phyloP scores from a whole-genome alignment of 2,113 vertebrate genomes.

The Arizona elegans region DNA sequence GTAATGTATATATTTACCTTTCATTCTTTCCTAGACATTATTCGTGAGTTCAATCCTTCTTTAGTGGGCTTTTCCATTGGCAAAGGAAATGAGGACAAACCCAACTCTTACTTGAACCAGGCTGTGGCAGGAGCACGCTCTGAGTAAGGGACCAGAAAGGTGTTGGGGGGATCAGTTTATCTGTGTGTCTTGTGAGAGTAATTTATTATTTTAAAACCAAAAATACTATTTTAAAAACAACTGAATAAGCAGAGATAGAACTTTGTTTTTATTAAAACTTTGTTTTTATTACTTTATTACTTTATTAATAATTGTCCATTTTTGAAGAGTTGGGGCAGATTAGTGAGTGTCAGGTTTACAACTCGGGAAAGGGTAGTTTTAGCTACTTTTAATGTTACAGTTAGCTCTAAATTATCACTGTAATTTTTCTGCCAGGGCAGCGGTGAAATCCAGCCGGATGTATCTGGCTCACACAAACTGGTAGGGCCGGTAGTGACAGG shows the following conservation, averaged over 20 bases:
- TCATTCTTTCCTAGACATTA: constrained; percentile 69
- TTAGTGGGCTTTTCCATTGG: constrained; percentile 69
- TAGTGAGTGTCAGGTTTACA: neutral
- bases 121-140: constrained; percentile 59
- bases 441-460: too few species aligned
- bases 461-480: too few species aligned
- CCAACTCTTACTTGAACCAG: constrained; percentile 66
- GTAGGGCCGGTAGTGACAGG: too few species aligned
- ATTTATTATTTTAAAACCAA: neutral
- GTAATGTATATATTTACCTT: constrained; percentile 28
- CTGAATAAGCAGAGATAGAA: neutral
- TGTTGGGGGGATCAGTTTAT: neutral
- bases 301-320: neutral
- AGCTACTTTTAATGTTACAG: neutral
- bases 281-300: neutral
- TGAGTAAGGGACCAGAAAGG: constrained; percentile 48
- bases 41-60: constrained; percentile 72
- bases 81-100: constrained; percentile 37
- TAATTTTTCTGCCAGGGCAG: neutral
- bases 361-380: neutral
- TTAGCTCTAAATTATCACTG: neutral
- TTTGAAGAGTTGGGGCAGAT: neutral
- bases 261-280: neutral
- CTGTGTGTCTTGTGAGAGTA: neutral
- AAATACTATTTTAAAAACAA: neutral